Conservation (phyloP, 2,797 vertebrate species). For the Gephyroberyx darwinii region DNA sequence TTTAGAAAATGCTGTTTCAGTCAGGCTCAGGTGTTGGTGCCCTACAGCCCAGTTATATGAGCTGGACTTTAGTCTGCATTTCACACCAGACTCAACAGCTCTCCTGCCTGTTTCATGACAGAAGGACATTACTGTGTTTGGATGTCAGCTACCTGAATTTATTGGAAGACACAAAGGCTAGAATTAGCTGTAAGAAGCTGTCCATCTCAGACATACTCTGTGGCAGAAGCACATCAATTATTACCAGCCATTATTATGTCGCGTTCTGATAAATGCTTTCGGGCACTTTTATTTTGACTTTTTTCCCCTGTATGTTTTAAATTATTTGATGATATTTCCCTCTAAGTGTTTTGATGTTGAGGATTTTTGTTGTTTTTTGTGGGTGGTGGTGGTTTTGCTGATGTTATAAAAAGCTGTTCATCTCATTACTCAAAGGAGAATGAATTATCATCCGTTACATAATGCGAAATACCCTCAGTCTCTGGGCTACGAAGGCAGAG, state of each 20-base stretch:
- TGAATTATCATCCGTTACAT: conserved; percentile 57
- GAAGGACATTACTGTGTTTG: conserved; percentile 22
- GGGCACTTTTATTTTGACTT: too few relatives aligned
- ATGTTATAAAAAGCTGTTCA: conserved; percentile 35
- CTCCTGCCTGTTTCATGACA: conserved; percentile 24
- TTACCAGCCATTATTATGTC: background rate
- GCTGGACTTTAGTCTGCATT: too few relatives aligned
- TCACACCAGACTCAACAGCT: too few relatives aligned
- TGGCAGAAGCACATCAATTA: too few relatives aligned
- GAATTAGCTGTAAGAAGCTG: background rate
- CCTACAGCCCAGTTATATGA: background rate
- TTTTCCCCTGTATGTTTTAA: too few relatives aligned
- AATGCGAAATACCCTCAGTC: conserved; percentile 53
- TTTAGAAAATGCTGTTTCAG: too few relatives aligned
- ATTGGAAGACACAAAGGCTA: conserved; percentile 10
- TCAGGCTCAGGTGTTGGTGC: background rate
- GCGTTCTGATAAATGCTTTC: background rate
- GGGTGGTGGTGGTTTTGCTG: conserved; percentile 23
- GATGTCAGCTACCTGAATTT: background rate
- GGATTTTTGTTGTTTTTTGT: background rate
- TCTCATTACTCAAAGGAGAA: conserved; percentile 41
- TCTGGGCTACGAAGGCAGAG: conserved; percentile 52
- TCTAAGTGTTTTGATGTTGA: too few relatives aligned
- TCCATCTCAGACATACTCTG: too few relatives aligned
- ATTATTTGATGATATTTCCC: too few relatives aligned